Base-by-base conservation (phyloP, 2,113 vertebrate species). In the Malurus melanocephalus region DNA sequence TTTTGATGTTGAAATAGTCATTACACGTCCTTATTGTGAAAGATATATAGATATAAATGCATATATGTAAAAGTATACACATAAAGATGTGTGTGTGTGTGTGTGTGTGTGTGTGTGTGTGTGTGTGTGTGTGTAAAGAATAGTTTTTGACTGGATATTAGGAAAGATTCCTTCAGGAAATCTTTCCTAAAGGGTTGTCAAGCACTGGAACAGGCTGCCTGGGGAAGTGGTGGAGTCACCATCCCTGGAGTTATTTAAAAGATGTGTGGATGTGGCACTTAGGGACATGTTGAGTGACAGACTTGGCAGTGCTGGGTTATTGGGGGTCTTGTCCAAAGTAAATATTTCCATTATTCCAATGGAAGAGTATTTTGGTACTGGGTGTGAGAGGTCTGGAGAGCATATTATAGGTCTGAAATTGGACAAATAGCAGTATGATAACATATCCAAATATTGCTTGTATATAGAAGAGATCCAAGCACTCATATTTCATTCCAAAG, bases 401-500 rank as follows among this genome's bases (percentile, higher is more conserved):
- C 27, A 43, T 38, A 52, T 68, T 61, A n/a, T 7, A 62, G n/a
- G 9, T 72, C 71, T 90, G 62, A 87, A 90, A 42, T 40, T 53
- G 46, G 51, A 79, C 21, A 22, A 86, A 84, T 8, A 60, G 33
- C 53, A 90, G 42, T 4, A 3, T 7, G 8, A 62, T 69, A 83
- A 62, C 30, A 62, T 42, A 84, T 78, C 30, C 48, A 87, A 90
- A 79, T 8, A 1, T 33, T 90, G 33, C 30, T 75, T 80, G 87
- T 49, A 56, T 46, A 68, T 11, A 92, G 57, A n/a, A 90, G 22
- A 78, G 20, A 27, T 84, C 59, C 55, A 87, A 82, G 38, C 60
- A 80, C 40, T 92, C 88, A 27, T 72, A 81, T 81, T 94, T 92
- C 84, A 68, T 84, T 88, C 88, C 43, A 64, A 91, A 88, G 9